Conservation (phyloP, 2,797 vertebrate genomes). For the Heterohyrax brucei region DNA sequence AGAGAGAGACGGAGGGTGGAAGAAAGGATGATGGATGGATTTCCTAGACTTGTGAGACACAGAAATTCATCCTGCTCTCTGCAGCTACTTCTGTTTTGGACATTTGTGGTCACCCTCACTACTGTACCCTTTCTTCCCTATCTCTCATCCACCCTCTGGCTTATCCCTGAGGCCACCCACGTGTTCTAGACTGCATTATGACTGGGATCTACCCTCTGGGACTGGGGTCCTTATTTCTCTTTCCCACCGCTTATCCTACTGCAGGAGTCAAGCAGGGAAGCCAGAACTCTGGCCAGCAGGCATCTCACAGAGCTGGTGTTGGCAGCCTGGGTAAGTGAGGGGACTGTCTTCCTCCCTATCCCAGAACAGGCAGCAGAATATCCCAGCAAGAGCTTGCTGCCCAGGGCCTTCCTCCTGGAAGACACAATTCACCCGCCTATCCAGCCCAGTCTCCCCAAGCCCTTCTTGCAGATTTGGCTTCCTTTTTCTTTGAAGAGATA, state of each 20-base stretch:
- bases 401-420: not conserved
- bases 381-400: not conserved
- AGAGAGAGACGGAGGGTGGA: not conserved
- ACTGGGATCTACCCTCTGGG: not conserved
- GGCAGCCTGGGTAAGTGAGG: not conserved
- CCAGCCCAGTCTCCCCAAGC: not conserved
- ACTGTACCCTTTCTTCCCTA: rapidly evolving
- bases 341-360: not conserved
- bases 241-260: not conserved
- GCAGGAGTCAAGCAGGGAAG: not conserved
- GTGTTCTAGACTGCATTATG: not conserved
- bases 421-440: not conserved
- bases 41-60: not conserved
- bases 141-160: not conserved
- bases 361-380: not conserved
- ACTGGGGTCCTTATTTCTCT: not conserved
- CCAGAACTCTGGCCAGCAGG: not conserved
- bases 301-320: not conserved
- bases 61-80: not conserved
- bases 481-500: not conserved
- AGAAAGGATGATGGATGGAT: not conserved
- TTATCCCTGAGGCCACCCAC: not conserved
- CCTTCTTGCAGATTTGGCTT: not conserved
- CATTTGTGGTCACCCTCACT: not conserved
- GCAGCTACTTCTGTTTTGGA: not conserved